Percentiles rank a stretch among this genome's conserved stretches.
Conservation (phyloP, 2,113 vertebrate genomes). For the Bettongia penicillata region DNA sequence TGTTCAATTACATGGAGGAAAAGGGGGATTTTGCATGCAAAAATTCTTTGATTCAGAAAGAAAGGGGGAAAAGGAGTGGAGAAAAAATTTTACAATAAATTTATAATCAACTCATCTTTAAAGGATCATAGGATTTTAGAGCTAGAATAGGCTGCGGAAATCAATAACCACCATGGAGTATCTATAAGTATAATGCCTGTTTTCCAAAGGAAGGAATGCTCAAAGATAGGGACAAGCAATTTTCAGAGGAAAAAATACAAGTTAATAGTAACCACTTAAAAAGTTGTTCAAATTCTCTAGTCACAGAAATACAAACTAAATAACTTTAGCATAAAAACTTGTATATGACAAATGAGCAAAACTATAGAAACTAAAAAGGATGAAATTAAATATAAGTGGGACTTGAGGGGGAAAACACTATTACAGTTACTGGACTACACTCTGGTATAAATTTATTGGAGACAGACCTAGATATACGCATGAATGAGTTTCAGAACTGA, state of each 20-base stretch:
- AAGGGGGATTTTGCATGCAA: neutral
- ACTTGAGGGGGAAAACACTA: neutral
- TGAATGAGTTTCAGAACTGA: neutral
- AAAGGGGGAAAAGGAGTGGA: neutral
- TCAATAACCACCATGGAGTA: too few relatives aligned
- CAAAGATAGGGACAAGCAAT: too few relatives aligned
- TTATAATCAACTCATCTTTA: neutral
- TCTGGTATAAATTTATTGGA: neutral
- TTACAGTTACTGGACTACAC: neutral
- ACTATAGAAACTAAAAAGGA: neutral
- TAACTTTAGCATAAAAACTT: neutral
- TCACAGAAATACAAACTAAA: neutral
- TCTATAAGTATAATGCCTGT: neutral
- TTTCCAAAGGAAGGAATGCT: too few relatives aligned
- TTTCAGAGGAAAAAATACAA: neutral
- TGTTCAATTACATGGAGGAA: too few relatives aligned
- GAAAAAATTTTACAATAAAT: neutral
- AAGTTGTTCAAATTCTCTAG: too few relatives aligned
- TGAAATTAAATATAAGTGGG: neutral
- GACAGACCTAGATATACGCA: neutral
- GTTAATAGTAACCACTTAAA: neutral
- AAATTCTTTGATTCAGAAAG: neutral
- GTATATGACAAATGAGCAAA: neutral
- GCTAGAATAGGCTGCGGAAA: neutral
- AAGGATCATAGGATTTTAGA: neutral